phyloP scores from a whole-genome alignment of 2,797 vertebrate genomes.

The Manis crassicaudata region DNA sequence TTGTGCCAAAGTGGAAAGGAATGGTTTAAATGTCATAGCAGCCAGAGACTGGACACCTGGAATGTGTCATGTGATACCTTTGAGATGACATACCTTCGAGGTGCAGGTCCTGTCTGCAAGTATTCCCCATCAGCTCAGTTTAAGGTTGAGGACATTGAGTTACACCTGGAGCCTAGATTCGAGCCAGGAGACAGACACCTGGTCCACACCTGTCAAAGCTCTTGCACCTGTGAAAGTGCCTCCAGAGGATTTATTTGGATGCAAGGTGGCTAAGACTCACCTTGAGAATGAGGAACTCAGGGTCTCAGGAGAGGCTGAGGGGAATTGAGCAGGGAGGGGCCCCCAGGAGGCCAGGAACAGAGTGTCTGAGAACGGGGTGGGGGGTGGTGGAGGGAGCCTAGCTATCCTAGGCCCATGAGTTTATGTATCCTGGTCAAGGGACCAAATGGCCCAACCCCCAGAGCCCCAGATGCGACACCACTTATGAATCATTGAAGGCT shows the following conservation, averaged over 20 bases:
- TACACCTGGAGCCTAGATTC: neutral
- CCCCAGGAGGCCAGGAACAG: neutral
- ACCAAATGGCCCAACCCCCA: neutral
- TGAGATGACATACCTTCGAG: neutral
- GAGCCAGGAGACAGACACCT: neutral
- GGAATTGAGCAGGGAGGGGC: neutral
- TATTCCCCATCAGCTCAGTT: neutral
- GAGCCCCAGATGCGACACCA: neutral
- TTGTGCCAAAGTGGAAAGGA: neutral
- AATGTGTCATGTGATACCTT: fast-evolving
- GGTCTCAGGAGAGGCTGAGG: neutral
- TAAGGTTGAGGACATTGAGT: neutral
- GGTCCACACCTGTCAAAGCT: neutral
- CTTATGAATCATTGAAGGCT: neutral
- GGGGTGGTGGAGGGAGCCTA: neutral
- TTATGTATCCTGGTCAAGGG: neutral
- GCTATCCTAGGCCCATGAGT: neutral
- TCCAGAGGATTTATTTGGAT: neutral
- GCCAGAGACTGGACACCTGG: neutral
- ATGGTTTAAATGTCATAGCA: neutral
- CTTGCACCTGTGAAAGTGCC: neutral
- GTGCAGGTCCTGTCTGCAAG: fast-evolving
- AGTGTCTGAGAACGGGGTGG: neutral
- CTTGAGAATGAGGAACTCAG: neutral
- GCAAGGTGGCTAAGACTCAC: neutral